A percentile compares a stretch with the other conserved stretches of the same genome.
phyloP scores from a whole-genome alignment of 2,888 invertebrate species.

The Agrypnus murinus region DNA sequence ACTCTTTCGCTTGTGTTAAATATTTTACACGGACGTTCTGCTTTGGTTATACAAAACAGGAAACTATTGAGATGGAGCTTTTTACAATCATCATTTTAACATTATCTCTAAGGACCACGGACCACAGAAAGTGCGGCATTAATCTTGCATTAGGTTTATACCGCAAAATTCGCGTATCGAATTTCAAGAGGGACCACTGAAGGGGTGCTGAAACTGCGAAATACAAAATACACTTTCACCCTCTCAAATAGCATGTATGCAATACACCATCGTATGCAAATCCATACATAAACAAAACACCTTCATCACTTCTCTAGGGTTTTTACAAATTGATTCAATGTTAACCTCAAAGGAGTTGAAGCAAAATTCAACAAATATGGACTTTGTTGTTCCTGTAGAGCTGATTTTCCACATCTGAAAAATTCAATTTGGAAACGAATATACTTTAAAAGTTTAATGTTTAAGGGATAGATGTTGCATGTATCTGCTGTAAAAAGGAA shows the following conservation, averaged over 20 bases:
- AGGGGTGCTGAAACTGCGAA: conserved; percentile 51
- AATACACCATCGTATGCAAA: conserved; percentile 57
- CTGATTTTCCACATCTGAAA: conserved; percentile 36
- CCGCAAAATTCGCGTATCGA: conserved; percentile 59
- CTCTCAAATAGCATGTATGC: conserved; percentile 59
- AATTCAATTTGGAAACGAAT: conserved; percentile 43
- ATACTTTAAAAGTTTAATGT: conserved; percentile 44
- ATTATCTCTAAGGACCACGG: conserved; percentile 44
- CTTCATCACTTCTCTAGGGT: conserved; percentile 52
- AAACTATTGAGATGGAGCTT: conserved; percentile 38
- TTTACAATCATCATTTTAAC: conserved; percentile 45
- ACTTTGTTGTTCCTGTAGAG: conserved; percentile 1
- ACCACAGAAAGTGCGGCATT: conserved; percentile 59
- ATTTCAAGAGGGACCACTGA: conserved; percentile 57
- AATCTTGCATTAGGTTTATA: conserved; percentile 62
- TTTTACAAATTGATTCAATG: conserved; percentile 52
- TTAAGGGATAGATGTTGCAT: too few relatives aligned
- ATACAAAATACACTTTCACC: conserved; percentile 51
- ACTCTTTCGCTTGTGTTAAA: conserved; percentile 51
- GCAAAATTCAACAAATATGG: conserved; percentile 22
- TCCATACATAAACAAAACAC: conserved; percentile 53
- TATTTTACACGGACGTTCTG: conserved; percentile 40
- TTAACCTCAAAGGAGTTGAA: conserved; percentile 48
- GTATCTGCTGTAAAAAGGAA: too few relatives aligned
- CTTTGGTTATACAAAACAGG: conserved; percentile 31